Conservation (phyloP, 2,888 invertebrate genomes). For the Gerris lacustris region DNA sequence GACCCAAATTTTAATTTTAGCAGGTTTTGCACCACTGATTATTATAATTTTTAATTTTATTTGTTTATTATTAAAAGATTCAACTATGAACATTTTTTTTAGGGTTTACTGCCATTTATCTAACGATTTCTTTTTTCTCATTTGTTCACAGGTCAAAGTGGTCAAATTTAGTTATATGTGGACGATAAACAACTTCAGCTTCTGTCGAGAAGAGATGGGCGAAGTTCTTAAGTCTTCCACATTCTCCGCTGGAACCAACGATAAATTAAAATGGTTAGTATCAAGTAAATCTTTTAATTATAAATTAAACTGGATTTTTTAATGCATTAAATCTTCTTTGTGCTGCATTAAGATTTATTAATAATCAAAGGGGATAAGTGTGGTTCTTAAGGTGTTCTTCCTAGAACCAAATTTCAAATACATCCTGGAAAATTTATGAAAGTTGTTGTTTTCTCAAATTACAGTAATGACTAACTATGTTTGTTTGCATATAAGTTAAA, state of each 20-base stretch:
- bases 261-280: slow-evolving; percentile 93
- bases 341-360: neutral
- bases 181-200: slow-evolving; percentile 99
- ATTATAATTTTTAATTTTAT: too few relatives aligned
- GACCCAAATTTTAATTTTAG: too few relatives aligned
- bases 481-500: too few relatives aligned
- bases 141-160: slow-evolving; percentile 78
- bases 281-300: slow-evolving; percentile 3
- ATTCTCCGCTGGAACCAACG: slow-evolving; percentile 98
- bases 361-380: neutral
- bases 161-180: slow-evolving; percentile 99
- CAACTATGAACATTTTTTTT: too few relatives aligned
- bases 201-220: slow-evolving; percentile 99
- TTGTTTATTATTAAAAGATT: too few relatives aligned
- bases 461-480: too few relatives aligned
- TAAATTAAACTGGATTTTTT: neutral
- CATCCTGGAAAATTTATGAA: too few relatives aligned
- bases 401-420: too few relatives aligned
- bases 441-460: too few relatives aligned
- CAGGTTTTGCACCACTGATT: too few relatives aligned
- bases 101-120: too few relatives aligned
- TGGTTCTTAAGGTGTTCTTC: too few relatives aligned
- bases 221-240: slow-evolving; percentile 99
- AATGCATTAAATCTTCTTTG: neutral
- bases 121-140: neutral